Base-by-base conservation (phyloP, 2,888 invertebrate species). In the Asteroscopus sphinx region DNA sequence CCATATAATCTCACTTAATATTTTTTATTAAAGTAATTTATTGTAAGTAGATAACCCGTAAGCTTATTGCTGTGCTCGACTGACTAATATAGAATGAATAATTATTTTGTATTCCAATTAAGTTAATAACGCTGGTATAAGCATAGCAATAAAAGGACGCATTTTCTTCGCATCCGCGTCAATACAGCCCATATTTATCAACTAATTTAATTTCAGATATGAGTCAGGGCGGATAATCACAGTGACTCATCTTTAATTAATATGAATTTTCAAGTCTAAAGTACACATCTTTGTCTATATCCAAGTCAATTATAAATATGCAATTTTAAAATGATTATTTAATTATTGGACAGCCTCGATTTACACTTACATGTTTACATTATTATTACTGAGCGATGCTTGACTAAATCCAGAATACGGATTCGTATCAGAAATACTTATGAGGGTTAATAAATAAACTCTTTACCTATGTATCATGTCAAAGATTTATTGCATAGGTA, bases 151-250 rank as follows among this genome's bases (percentile, higher is more conserved):
- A 12, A 33, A 39, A 25, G 7, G 7, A 45, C 12, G 5, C 21
- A 11, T 41, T 33, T 48, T 44, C 8, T 11, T 39, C n/a, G 13
- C 21, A 17, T 32, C 28, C 16, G 41, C 32, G 16, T 21, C 1
- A 17, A 37, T 39, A 45, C 11, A n/a, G 8, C 41, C 9, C 13
- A 46, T 17, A 46, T 47, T 57, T 41, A 21, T 54, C 39, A 54
- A 47, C 40, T 33, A 25, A 52, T 68, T 55, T 44, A 30, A 48
- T 48, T 45, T 37, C 35, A 37, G 46, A 26, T 67, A 55, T 73
- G 69, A 73, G 40, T 64, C 64, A 55, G 3, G 33, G 16, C 46
- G 39, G 40, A 52, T 52, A 30, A 35, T 51, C 54, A 36, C 37
- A 53, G 28, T 55, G 46, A 55, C 32, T 58, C 48, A 48, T 32